Evolutionary conservation across 2,888 invertebrate genomes (phyloP), one percentile per base, ranked within the genome.

Genomic region (Caprella mutica): DNA sequence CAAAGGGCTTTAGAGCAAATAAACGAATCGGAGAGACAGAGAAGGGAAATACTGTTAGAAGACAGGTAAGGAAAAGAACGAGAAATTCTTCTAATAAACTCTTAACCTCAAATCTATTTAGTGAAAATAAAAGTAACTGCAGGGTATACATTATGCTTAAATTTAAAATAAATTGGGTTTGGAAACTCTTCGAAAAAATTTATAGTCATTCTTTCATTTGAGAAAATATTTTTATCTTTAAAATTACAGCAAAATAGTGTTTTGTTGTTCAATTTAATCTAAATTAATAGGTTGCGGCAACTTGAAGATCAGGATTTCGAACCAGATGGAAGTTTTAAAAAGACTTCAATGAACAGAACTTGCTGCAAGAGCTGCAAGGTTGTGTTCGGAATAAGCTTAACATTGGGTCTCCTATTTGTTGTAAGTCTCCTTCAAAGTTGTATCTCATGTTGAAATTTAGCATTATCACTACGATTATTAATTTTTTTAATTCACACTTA

Each of bases 291-390:
- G 30, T 30, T 48, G 19, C 17, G 48, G 48, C 48, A 48, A 21
- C 48, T 48, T 1, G 48, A 48, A n/a, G 48, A 48, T n/a, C 48
- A 48, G 17, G 48, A 48, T 26, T 30, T 48, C 29, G 29, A 27
- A 30, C 48, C 48, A 19, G 48, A 48, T 9, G 29, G n/a, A n/a
- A n/a, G n/a, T n/a, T n/a, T 30, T 2, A 27, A 48, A 14, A 48
- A 48, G n/a, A 48, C 27, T 24, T 14, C 23, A 5, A 23, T 24
- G 19, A 30, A 30, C 30, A 48, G 30, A 30, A 48, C 29, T 21
- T 48, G 30, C 21, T 48, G 48, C 17, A 12, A 30, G 48, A 30
- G 29, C 6, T 48, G 29, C 48, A 48, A 48, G 21, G 48, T 48
- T n/a, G 29, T 30, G 3, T 48, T 48, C 23, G 48, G 48, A n/a